Percentiles rank a stretch among this genome's conserved stretches.
phyloP scores from a whole-genome alignment of 2,797 vertebrate species.

The Syngnathus acus region DNA sequence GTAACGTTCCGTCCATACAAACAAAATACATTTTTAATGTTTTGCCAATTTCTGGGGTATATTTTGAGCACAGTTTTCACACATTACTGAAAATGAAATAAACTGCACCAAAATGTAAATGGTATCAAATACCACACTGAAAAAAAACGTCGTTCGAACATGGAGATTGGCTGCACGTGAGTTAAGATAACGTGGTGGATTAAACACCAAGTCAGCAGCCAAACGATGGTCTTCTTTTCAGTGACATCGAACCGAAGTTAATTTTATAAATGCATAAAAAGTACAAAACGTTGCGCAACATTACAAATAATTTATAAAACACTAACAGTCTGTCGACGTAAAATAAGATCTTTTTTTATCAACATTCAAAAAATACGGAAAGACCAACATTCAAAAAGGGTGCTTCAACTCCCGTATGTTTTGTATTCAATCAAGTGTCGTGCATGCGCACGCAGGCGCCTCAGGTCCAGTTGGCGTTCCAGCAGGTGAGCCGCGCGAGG shows the following conservation, averaged over 20 bases:
- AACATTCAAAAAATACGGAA: neutral
- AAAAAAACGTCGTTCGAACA: too few relatives aligned
- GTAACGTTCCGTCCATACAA: too few relatives aligned
- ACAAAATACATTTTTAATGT: too few relatives aligned
- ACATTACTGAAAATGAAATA: neutral
- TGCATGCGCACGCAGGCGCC: neutral
- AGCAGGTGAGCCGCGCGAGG: neutral
- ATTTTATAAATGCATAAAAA: neutral
- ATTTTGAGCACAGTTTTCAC: neutral
- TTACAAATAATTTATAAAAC: neutral
- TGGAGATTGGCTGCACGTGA: neutral
- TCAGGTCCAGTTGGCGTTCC: constrained; percentile 58
- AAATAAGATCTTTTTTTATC: neutral
- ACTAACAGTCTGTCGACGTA: neutral
- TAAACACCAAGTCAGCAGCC: too few relatives aligned
- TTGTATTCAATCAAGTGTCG: neutral
- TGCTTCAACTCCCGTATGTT: too few relatives aligned
- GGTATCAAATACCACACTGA: too few relatives aligned
- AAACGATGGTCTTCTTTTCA: too few relatives aligned
- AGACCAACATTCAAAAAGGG: too few relatives aligned
- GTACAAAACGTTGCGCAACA: neutral
- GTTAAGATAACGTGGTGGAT: too few relatives aligned
- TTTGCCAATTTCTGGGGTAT: too few relatives aligned
- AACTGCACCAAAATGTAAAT: too few relatives aligned
- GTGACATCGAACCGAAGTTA: too few relatives aligned